A percentile compares a stretch with the other conserved stretches of the same genome.
These are phyloP conservation scores for Leptobrachium leishanense DNA, from an alignment of 2,113 vertebrate species.

Conservation along the genomic window DNA sequence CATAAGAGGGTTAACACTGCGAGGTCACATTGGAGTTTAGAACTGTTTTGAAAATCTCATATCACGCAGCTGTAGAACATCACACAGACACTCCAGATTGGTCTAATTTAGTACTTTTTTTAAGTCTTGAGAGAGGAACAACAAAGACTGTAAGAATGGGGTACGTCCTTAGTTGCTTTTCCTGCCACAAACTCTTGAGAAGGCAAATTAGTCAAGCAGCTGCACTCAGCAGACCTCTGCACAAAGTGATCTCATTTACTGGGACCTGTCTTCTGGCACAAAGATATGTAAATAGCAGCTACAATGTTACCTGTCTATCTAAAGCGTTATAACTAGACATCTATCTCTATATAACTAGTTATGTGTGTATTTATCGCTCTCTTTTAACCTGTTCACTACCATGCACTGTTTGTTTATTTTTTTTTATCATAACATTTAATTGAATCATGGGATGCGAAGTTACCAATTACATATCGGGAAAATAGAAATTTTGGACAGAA, in stretches of 20 bases:
- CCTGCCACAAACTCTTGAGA: conserved; percentile 20
- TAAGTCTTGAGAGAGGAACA: conserved; percentile 43
- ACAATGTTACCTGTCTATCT: not conserved
- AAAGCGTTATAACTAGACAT: too few relatives aligned
- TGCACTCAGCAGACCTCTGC: conserved; percentile 32
- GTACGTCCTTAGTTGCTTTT: conserved; percentile 35
- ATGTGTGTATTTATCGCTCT: too few relatives aligned
- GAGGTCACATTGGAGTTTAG: conserved; percentile 51
- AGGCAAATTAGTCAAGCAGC: conserved; percentile 28
- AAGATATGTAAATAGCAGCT: conserved; percentile 14
- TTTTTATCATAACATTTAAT: too few relatives aligned
- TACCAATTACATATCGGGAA: too few relatives aligned
- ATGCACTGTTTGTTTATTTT: too few relatives aligned
- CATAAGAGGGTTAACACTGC: conserved; percentile 47
- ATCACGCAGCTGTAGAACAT: conserved; percentile 64
- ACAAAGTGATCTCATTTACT: conserved; percentile 36
- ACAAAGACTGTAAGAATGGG: conserved; percentile 19
- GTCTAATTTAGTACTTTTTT: conserved; percentile 45
- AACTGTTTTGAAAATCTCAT: conserved; percentile 61
- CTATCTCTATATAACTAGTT: too few relatives aligned
- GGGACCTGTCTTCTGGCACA: conserved; percentile 31
- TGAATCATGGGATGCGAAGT: too few relatives aligned
- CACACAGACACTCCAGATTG: conserved; percentile 59
- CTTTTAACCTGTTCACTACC: too few relatives aligned
- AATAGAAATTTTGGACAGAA: too few relatives aligned